A percentile compares a stretch with the other conserved stretches of the same genome.
Conservation (phyloP, 2,113 vertebrate species). For the Limnothrissa miodon region DNA sequence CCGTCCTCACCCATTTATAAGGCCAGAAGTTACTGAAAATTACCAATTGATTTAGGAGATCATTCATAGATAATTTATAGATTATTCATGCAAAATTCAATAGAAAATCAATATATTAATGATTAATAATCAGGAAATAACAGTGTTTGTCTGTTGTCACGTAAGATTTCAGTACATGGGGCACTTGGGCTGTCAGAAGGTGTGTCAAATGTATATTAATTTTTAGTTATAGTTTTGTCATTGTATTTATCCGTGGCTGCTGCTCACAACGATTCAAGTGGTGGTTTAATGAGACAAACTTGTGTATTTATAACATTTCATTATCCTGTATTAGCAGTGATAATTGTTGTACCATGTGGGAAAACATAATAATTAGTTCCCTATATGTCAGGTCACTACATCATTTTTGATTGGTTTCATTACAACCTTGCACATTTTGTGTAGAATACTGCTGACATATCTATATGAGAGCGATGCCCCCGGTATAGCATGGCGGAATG, state of each 20-base stretch:
- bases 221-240: too few relatives aligned
- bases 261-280: not conserved
- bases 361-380: not conserved
- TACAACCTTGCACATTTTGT: not conserved
- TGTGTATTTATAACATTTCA: not conserved
- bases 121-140: too few relatives aligned
- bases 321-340: not conserved
- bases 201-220: not conserved
- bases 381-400: not conserved
- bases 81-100: too few relatives aligned
- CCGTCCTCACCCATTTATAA: too few relatives aligned
- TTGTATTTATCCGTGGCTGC: not conserved
- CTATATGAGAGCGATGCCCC: not conserved
- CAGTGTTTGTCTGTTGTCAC: too few relatives aligned
- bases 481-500: not conserved
- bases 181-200: not conserved
- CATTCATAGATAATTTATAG: too few relatives aligned
- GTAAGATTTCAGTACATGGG: not conserved
- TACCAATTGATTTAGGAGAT: too few relatives aligned
- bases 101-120: too few relatives aligned
- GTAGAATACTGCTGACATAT: not conserved
- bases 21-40: too few relatives aligned
- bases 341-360: not conserved
- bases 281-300: not conserved
- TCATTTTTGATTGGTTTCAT: slow-evolving; percentile 12